Evolutionary conservation across 2,797 vertebrate genomes (phyloP), one percentile per base, ranked within the genome.

Genomic region (Silurus lanzhouensis): DNA sequence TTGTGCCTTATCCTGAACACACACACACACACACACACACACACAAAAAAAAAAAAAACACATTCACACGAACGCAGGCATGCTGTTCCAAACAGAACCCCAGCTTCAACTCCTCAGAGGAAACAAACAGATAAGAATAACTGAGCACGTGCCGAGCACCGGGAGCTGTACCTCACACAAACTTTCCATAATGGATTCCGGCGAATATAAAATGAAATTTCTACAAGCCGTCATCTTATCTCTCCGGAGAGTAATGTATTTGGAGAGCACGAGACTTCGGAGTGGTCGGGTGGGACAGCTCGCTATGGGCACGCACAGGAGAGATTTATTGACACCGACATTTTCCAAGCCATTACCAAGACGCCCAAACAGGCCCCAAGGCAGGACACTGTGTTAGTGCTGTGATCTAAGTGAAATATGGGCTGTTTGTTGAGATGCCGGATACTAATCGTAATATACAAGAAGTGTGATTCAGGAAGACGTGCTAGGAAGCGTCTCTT

Each of bases 321-420:
- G 90, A 92, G 91, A 93, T 92, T 88, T 92, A 94, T 93, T 38
- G 90, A 92, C 90, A 88, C 84, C 82, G 91, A 92, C 91, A 76
- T 92, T 92, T 92, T 91, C 86, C 87, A 82, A 89, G 84, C 87
- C 91, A 93, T 92, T 93, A 93, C 90, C 76, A 2, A 74, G 77
- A 89, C n/a, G 57, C 86, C 88, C 87, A 90, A 90, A 92, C 88
- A 91, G 90, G 87, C 92, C 89, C 80, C 84, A 67, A 86, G 90
- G 91, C 85, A 76, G 88, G 86, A 86, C 89, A 89, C 87, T 86
- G 85, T 55, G 85, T 88, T 71, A 83, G 66, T 80, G 88, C 90
- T 85, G 90, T 91, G 91, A 91, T 86, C 88, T 71, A 90, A 91
- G 91, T 92, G 85, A 90, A 90, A 91, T 88, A 89, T 83, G 68